phyloP scores from a whole-genome alignment of 1,140 invertebrate species.

The Drosophila nannoptera region DNA sequence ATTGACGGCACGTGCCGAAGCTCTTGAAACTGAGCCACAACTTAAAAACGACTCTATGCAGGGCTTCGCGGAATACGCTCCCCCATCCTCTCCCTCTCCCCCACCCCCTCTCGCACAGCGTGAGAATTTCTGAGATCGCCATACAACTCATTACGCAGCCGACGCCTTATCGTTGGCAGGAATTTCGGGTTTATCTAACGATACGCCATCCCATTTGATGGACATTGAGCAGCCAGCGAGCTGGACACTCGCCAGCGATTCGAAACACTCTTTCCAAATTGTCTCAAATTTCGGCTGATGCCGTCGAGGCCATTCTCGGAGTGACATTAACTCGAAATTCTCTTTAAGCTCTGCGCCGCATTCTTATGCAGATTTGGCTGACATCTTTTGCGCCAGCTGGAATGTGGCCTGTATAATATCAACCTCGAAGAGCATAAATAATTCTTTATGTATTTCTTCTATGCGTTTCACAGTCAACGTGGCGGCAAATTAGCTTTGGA shows the following conservation, averaged over 20 bases:
- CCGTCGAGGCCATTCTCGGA: slow-evolving; percentile 23
- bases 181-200: slow-evolving; percentile 44
- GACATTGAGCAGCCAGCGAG: slow-evolving; percentile 28
- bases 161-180: slow-evolving; percentile 12
- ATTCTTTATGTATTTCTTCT: slow-evolving; percentile 36
- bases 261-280: slow-evolving; percentile 44
- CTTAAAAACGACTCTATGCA: slow-evolving; percentile 28
- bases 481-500: slow-evolving; percentile 47
- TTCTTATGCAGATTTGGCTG: slow-evolving; percentile 41
- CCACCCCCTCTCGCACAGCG: background rate
- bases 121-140: slow-evolving; percentile 18
- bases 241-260: slow-evolving; percentile 35
- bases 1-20: slow-evolving; percentile 45
- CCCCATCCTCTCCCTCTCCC: background rate
- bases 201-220: slow-evolving; percentile 35
- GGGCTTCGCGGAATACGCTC: slow-evolving; percentile 13
- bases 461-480: slow-evolving; percentile 30
- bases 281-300: slow-evolving; percentile 48
- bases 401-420: slow-evolving; percentile 19
- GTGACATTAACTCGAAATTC: slow-evolving; percentile 41
- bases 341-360: background rate
- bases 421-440: slow-evolving; percentile 42
- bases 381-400: slow-evolving; percentile 5
- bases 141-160: slow-evolving; percentile 35
- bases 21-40: slow-evolving; percentile 28